phyloP scores from a whole-genome alignment of 2,113 vertebrate genomes.

The Thunnus thynnus region DNA sequence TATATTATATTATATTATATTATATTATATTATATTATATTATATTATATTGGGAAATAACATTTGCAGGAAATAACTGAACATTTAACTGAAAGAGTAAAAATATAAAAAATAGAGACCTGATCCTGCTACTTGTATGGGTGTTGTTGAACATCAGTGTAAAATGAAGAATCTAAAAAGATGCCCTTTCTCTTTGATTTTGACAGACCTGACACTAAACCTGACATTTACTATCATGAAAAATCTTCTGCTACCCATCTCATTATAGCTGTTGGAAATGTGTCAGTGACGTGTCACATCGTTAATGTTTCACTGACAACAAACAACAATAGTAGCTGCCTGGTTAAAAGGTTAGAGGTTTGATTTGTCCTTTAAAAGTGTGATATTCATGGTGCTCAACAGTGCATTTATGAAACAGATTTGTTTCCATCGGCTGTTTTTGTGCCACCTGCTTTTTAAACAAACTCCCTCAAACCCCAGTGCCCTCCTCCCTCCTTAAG shows the following conservation, averaged over 20 bases:
- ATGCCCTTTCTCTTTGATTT: neutral
- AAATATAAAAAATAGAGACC: no score
- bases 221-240: neutral
- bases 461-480: neutral
- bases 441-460: conserved; percentile 19
- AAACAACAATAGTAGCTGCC: neutral
- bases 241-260: neutral
- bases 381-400: neutral
- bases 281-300: neutral
- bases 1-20: no score
- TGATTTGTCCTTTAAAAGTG: neutral
- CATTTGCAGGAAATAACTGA: no score
- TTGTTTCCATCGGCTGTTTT: neutral
- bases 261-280: neutral
- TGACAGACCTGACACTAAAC: conserved; percentile 4
- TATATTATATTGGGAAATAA: no score
- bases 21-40: no score
- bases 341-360: neutral
- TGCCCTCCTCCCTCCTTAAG: neutral
- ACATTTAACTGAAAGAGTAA: no score
- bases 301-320: neutral
- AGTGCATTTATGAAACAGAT: neutral
- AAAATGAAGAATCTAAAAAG: neutral
- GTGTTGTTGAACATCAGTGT: neutral
- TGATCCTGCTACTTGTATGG: no score